Conservation (phyloP, 2,797 vertebrate genomes). For the Menidia menidia region DNA sequence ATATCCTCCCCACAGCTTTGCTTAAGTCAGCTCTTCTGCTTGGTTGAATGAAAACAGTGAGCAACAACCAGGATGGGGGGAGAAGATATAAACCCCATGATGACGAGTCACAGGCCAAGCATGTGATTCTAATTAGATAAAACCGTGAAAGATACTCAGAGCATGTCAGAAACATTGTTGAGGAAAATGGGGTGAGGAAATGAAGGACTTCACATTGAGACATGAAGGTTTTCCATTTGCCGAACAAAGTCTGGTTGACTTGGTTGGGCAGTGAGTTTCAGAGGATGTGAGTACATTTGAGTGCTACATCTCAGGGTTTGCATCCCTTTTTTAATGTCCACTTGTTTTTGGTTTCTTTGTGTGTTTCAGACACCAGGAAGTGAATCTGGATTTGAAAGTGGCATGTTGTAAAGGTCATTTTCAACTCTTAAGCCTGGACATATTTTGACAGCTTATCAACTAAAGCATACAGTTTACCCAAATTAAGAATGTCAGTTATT, state of each 20-base stretch:
- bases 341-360: constrained; percentile 30
- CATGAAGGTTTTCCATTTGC: background rate
- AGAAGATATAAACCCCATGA: constrained; percentile 47
- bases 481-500: too few species aligned
- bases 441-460: background rate
- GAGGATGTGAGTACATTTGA: constrained; percentile 51
- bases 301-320: constrained; percentile 24
- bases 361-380: constrained; percentile 54
- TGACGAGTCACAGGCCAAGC: constrained; percentile 43
- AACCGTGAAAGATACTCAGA: background rate
- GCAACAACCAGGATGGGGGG: constrained; percentile 15
- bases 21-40: constrained; percentile 37
- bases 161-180: background rate
- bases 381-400: constrained; percentile 66
- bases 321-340: constrained; percentile 52
- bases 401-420: background rate
- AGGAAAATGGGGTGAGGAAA: background rate
- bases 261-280: background rate
- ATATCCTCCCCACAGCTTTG: constrained; percentile 20
- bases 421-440: background rate
- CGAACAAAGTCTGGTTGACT: background rate
- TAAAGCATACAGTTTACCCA: too few species aligned
- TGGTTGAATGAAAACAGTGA: constrained; percentile 23
- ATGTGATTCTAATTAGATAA: constrained; percentile 48
- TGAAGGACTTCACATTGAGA: background rate